Conservation (phyloP, 2,888 invertebrate species). For the Sesia bembeciformis region DNA sequence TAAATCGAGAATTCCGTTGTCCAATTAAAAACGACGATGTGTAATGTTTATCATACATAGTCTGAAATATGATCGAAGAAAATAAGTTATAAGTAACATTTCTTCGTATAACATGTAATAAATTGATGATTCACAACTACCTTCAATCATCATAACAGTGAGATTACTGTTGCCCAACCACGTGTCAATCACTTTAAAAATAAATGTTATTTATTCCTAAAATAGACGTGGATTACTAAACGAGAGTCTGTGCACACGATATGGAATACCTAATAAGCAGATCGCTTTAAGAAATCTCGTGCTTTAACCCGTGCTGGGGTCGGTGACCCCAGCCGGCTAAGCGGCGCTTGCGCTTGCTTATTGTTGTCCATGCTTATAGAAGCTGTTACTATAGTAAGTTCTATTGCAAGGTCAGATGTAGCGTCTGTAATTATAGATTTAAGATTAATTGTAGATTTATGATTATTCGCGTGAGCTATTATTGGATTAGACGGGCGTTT, state of each 20-base stretch:
- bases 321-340: slow-evolving; percentile 45
- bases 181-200: slow-evolving; percentile 5
- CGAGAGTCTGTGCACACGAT: slow-evolving; percentile 17
- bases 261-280: slow-evolving; percentile 62
- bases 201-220: slow-evolving; percentile 25
- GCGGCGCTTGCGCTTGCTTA: slow-evolving; percentile 56
- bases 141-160: too few species aligned
- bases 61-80: too few species aligned
- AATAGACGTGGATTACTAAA: slow-evolving; percentile 30
- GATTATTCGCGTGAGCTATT: too few species aligned
- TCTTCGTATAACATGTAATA: too few species aligned
- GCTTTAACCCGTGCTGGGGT: slow-evolving; percentile 56
- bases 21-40: too few species aligned
- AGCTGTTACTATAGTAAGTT: slow-evolving; percentile 3
- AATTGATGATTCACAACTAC: too few species aligned
- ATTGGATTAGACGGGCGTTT: too few species aligned
- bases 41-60: too few species aligned
- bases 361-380: slow-evolving; percentile 37
- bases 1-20: too few species aligned
- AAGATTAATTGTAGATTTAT: neutral
- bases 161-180: neutral
- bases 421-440: neutral
- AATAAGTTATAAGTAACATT: too few species aligned
- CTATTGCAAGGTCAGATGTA: slow-evolving; percentile 36
- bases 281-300: slow-evolving; percentile 66